A percentile compares a stretch with the other conserved stretches of the same genome.
phyloP scores from a whole-genome alignment of 2,888 invertebrate genomes.

The Oligia latruncula region DNA sequence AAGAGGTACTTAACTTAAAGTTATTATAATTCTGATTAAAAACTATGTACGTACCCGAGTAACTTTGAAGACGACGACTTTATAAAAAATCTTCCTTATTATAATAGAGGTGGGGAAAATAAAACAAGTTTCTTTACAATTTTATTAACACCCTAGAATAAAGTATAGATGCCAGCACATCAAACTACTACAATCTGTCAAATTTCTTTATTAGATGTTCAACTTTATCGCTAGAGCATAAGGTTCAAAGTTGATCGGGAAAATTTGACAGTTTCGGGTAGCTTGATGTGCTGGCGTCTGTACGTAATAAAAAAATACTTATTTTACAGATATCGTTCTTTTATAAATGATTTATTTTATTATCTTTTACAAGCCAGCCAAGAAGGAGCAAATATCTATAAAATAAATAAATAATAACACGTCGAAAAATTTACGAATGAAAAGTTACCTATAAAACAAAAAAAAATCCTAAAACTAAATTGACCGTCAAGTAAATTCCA shows the following conservation, averaged over 20 bases:
- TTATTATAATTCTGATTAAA: conserved; percentile 11
- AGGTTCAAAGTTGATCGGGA: no score
- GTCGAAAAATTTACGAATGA: not conserved
- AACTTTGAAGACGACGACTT: conserved; percentile 30
- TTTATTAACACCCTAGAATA: conserved; percentile 5
- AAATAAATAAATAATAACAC: conserved; percentile 33
- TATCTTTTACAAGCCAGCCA: not conserved
- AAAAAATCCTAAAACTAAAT: not conserved
- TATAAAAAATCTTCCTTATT: not conserved
- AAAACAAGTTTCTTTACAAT: conserved; percentile 21
- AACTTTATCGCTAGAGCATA: no score
- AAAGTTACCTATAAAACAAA: not conserved
- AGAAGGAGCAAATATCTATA: not conserved
- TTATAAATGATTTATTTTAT: not conserved
- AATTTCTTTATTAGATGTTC: no score
- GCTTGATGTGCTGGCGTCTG: no score
- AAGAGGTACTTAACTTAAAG: not conserved
- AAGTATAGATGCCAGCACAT: not conserved
- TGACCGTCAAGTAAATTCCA: not conserved
- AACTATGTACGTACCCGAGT: conserved; percentile 35
- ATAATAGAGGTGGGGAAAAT: conserved; percentile 22
- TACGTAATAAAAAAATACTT: not conserved
- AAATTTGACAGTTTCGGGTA: no score
- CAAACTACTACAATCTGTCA: no score
- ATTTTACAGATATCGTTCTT: conserved; percentile 13